phyloP scores from a whole-genome alignment of 2,888 invertebrate genomes.

The Eristalinus sepulchralis region DNA sequence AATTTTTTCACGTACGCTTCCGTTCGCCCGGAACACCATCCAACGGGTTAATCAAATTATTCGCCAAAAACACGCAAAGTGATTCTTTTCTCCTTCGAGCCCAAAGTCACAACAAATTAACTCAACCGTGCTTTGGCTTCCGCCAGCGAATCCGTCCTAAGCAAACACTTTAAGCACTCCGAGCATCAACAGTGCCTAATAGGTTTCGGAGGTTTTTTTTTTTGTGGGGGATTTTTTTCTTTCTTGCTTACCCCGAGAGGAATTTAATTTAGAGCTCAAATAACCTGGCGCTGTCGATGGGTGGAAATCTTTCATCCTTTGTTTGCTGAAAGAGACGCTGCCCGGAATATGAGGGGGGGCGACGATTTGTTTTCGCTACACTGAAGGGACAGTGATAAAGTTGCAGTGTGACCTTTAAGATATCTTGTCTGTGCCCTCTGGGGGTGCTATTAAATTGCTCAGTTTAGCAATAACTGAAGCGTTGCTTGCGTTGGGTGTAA shows the following conservation, averaged over 20 bases:
- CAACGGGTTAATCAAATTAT: neutral
- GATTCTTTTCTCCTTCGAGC: neutral
- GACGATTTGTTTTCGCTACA: neutral
- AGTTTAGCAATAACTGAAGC: neutral
- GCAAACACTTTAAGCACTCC: neutral
- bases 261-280: neutral
- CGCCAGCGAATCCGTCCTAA: neutral
- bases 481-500: neutral
- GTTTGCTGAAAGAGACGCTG: neutral
- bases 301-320: neutral
- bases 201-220: neutral
- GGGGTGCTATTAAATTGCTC: neutral
- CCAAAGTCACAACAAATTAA: neutral
- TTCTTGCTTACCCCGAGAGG: neutral
- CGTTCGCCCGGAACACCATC: neutral
- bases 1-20: neutral
- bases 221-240: neutral
- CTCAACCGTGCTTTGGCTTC: neutral
- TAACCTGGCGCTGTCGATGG: neutral
- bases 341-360: neutral
- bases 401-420: neutral
- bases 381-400: neutral
- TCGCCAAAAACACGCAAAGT: neutral
- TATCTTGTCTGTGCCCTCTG: neutral
- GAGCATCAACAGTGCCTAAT: neutral